A percentile compares a stretch with the other conserved stretches of the same genome.
phyloP scores from a whole-genome alignment of 2,888 invertebrate genomes.

The Ophioninae sp. region DNA sequence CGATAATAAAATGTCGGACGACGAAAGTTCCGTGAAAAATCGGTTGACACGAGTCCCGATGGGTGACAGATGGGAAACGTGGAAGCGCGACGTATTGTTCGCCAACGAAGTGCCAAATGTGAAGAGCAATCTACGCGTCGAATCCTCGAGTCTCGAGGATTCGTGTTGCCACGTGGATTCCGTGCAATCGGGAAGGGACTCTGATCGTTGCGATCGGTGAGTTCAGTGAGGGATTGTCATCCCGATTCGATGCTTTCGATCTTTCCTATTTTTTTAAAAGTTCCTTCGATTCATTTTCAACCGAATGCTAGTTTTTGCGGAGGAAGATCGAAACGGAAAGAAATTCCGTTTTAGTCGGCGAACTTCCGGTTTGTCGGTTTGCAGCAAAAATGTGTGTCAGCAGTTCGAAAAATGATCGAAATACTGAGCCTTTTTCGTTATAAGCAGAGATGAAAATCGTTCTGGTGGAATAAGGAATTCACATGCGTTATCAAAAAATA shows the following conservation, averaged over 20 bases:
- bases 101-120: slow-evolving; percentile 40
- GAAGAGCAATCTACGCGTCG: slow-evolving; percentile 33
- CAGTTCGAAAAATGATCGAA: too few relatives aligned
- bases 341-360: neutral
- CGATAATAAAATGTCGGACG: slow-evolving; percentile 21
- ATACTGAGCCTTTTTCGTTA: neutral
- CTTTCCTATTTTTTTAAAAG: neutral
- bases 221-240: slow-evolving; percentile 26
- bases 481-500: neutral
- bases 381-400: neutral
- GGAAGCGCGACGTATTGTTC: slow-evolving; percentile 60
- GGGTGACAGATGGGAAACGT: slow-evolving; percentile 61
- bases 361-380: slow-evolving; percentile 10
- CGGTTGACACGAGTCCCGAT: slow-evolving; percentile 51
- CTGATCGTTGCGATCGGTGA: slow-evolving; percentile 52
- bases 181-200: slow-evolving; percentile 24
- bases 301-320: neutral
- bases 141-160: slow-evolving; percentile 33
- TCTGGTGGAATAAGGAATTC: neutral
- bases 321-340: neutral
- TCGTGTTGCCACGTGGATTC: slow-evolving; percentile 6
- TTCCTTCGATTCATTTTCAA: neutral
- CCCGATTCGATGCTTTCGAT: neutral
- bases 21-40: slow-evolving; percentile 24
- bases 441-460: neutral